These are phyloP conservation scores for Ictidomys tridecemlineatus DNA, from an alignment of 2,113 vertebrate genomes.

Conservation along the genomic window DNA sequence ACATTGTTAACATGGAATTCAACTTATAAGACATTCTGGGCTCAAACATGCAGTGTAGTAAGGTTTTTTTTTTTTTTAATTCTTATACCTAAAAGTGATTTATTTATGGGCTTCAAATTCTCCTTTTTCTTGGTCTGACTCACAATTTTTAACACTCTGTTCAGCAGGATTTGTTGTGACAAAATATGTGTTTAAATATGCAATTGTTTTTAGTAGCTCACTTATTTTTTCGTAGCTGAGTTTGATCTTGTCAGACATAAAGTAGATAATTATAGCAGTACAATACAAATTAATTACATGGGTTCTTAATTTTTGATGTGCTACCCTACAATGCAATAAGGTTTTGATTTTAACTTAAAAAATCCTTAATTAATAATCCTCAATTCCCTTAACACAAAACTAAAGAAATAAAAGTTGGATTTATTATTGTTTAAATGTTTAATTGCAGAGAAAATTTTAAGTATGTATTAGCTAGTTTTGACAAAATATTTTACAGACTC, in stretches of 20 bases:
- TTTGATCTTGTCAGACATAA: conserved; percentile 66
- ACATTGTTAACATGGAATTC: neutral
- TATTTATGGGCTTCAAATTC: conserved; percentile 31
- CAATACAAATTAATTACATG: conserved; percentile 75
- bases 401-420: conserved; percentile 16
- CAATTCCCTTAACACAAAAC: conserved; percentile 3
- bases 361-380: neutral
- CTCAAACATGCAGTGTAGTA: neutral
- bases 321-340: neutral
- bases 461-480: neutral
- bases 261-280: conserved; percentile 48
- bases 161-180: conserved; percentile 11
- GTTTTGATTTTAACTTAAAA: conserved; percentile 35
- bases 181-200: conserved; percentile 66
- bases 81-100: conserved; percentile 5
- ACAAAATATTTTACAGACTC: conserved; percentile 4
- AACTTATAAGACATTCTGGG: neutral
- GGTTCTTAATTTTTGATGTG: conserved; percentile 66
- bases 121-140: neutral
- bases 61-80: neutral
- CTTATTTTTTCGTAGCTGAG: conserved; percentile 39
- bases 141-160: conserved; percentile 56
- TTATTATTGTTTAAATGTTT: conserved; percentile 59
- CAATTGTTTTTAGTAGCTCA: conserved; percentile 68
- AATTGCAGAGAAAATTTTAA: conserved; percentile 36